phyloP scores from a whole-genome alignment of 2,113 vertebrate species.

The Galeopterus variegatus region DNA sequence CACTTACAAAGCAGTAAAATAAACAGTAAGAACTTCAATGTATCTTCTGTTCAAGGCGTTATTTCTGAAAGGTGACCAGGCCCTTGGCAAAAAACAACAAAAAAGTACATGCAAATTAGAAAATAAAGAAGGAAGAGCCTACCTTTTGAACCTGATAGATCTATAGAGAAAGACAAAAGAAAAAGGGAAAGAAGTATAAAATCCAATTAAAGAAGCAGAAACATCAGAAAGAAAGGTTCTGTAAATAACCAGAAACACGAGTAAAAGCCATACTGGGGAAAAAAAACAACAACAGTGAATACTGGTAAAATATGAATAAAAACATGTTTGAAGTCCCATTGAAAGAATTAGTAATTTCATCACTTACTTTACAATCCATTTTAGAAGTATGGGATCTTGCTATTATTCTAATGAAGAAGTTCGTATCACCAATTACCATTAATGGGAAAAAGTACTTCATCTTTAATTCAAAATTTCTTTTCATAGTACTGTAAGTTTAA shows the following conservation, averaged over 20 bases:
- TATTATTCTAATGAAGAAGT: accelerated
- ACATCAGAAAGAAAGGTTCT: background rate
- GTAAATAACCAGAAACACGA: background rate
- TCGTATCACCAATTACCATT: accelerated
- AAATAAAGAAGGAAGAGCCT: conserved; percentile 83
- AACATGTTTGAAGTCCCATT: accelerated
- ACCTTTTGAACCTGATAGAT: conserved; percentile 99
- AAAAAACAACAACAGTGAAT: background rate
- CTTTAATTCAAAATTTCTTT: background rate
- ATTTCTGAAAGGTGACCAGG: conserved; percentile 37
- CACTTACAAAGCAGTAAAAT: background rate
- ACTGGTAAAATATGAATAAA: background rate
- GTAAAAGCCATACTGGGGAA: accelerated
- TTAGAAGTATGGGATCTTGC: accelerated
- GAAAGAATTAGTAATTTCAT: accelerated
- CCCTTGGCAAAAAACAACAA: background rate
- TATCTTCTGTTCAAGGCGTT: background rate
- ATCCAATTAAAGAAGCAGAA: conserved; percentile 61
- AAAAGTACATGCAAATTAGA: conserved; percentile 75
- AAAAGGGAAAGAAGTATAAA: conserved; percentile 77
- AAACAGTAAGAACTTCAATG: background rate
- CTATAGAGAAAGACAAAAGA: conserved; percentile 86
- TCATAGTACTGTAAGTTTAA: background rate
- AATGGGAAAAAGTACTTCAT: background rate
- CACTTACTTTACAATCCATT: too few species aligned